Base-by-base conservation (phyloP, 2,113 vertebrate genomes). In the Aegypius monachus region DNA sequence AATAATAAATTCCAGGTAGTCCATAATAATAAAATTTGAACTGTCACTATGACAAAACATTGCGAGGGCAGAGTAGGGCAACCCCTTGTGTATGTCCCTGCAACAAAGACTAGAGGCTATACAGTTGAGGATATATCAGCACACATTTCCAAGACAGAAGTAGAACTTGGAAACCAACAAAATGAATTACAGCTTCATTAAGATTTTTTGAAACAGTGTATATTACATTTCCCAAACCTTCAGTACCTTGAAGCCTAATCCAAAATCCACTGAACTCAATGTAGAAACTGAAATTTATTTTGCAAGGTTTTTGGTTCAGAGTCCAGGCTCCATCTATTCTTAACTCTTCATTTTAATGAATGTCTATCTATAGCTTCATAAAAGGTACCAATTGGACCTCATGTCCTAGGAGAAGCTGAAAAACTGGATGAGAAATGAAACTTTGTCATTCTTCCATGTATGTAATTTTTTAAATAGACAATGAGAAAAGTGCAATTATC, bases 21-120 rank as follows among this genome's bases (percentile, higher is more conserved):
- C 21, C 6, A 10, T 43, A 63, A 53, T 25, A 81, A 74, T 40
- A 86, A 90, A 63, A 56, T 70, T 29, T 77, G 12, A 80, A 13
- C 22, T 83, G 23, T 83, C 29, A 34, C 8, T 72, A 43, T n/a
- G 13, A 26, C 43, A 72, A 75, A 83, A 47, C n/a, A 71, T 31
- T 38, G 17, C n/a, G 32, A 71, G 0, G 0, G 18, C 5, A 19
- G 0, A 2, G 2, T 42, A 58, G 20, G 21, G 14, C 10, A 82
- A 36, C 5, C 4, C 6, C 14, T 43, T 43, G 13, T 23, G 3
- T 68, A 9, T 38, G 10, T 55, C 16, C 40, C 50, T 74, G 66
- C 34, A 91, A 74, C 11, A 7, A 12, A 48, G 18, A 78, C 17
- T 63, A 47, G 29, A 79, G 32, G 13, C 26, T 82, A 7, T 38